phyloP scores from a whole-genome alignment of 2,113 vertebrate genomes.

The Ophiodon elongatus region DNA sequence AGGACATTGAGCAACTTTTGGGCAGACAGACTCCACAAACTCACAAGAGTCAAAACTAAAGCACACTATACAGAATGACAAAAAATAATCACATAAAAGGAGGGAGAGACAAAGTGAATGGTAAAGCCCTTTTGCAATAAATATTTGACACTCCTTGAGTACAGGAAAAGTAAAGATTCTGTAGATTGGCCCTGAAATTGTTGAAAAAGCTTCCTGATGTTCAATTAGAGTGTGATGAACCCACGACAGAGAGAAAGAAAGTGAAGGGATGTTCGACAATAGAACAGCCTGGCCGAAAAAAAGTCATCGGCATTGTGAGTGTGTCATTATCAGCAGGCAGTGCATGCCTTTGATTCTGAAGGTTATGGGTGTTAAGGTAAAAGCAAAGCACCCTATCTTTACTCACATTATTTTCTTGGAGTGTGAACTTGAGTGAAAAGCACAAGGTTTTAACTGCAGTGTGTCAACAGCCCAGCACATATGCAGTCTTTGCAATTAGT shows the following conservation, averaged over 20 bases:
- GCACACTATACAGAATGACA: background rate
- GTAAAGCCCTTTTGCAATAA: background rate
- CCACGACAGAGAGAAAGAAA: background rate
- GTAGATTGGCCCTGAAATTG: background rate
- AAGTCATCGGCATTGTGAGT: constrained; percentile 28
- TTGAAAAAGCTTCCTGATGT: background rate
- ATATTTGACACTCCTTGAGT: background rate
- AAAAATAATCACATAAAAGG: background rate
- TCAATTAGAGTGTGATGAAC: background rate
- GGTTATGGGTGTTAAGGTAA: constrained; percentile 20
- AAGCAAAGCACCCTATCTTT: constrained; percentile 11
- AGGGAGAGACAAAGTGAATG: background rate
- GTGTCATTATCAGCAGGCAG: constrained; percentile 73
- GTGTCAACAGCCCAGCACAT: background rate
- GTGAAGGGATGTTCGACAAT: background rate
- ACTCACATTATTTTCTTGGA: background rate
- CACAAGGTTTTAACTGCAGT: constrained; percentile 9
- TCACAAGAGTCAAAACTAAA: background rate
- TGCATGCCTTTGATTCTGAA: background rate
- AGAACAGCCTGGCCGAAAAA: background rate
- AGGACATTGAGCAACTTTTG: background rate
- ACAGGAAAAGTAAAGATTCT: background rate
- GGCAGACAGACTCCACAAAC: background rate
- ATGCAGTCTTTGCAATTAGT: constrained; percentile 23
- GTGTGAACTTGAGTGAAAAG: constrained; percentile 33